Evolutionary conservation across 2,888 invertebrate species (phyloP).

Genomic region (Thymelicus acteon): DNA sequence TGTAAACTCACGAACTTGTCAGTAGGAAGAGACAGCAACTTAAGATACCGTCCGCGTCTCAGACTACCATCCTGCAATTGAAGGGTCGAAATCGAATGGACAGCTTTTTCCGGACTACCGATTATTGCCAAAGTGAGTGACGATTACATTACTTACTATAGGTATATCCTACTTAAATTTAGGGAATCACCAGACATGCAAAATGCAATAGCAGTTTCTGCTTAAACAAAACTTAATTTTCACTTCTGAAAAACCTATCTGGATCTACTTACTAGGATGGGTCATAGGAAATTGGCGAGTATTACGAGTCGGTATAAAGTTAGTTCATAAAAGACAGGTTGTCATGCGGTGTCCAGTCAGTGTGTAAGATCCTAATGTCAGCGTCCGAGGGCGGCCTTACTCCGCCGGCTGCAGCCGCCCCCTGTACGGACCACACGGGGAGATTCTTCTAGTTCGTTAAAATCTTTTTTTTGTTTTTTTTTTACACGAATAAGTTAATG

Average conservation of each 20-base stretch:
- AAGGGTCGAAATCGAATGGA: background rate
- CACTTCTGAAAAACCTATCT: too few relatives aligned
- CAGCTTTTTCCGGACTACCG: slow-evolving; percentile 13
- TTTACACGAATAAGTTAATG: too few relatives aligned
- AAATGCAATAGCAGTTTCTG: too few relatives aligned
- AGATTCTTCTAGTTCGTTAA: slow-evolving; percentile 13
- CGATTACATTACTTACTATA: background rate
- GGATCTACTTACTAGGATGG: too few relatives aligned
- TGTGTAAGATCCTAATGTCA: slow-evolving; percentile 27
- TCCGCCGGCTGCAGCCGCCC: background rate
- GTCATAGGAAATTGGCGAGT: too few relatives aligned
- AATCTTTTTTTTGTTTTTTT: too few relatives aligned
- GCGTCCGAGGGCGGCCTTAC: slow-evolving; percentile 16
- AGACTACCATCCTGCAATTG: slow-evolving; percentile 5
- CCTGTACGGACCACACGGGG: slow-evolving; percentile 31
- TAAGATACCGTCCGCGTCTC: slow-evolving; percentile 2
- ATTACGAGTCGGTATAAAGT: too few relatives aligned
- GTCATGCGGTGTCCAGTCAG: slow-evolving; percentile 9
- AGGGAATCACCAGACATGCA: too few relatives aligned
- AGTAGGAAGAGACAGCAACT: slow-evolving; percentile 3
- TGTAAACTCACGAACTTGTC: slow-evolving; percentile 16
- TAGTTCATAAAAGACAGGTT: background rate
- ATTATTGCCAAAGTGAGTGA: slow-evolving; percentile 1
- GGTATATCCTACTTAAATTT: too few relatives aligned
- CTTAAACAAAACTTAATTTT: too few relatives aligned